Conservation (phyloP, 1,140 invertebrate species). For the Leguminivora glycinivorella region DNA sequence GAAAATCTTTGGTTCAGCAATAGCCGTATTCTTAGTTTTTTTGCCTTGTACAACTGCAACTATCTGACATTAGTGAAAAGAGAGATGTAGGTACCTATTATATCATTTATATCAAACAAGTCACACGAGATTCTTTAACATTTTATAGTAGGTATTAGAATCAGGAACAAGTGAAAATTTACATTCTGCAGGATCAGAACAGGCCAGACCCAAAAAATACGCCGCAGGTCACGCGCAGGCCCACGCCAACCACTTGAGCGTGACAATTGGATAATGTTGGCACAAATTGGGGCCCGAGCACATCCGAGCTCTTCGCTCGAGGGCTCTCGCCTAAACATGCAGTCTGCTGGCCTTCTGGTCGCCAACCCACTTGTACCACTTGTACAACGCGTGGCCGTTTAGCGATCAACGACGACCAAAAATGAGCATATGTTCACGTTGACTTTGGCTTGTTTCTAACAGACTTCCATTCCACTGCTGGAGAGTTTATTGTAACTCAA, state of each 20-base stretch:
- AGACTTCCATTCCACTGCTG: no score
- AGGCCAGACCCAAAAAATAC: slow-evolving; percentile 56
- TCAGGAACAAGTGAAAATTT: not conserved
- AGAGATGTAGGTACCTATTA: no score
- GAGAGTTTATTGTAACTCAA: no score
- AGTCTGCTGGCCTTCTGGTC: slow-evolving; percentile 61
- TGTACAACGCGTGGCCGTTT: not conserved
- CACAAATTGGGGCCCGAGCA: slow-evolving; percentile 70
- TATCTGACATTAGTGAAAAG: no score
- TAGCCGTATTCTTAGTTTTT: no score
- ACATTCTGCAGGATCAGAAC: slow-evolving; percentile 31
- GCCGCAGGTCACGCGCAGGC: slow-evolving; percentile 68
- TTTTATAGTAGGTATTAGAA: no score
- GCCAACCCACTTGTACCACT: slow-evolving; percentile 31
- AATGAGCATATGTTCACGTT: not conserved
- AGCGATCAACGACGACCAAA: not conserved
- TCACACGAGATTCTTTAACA: no score
- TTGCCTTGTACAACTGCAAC: no score
- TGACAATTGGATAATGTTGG: slow-evolving; percentile 73
- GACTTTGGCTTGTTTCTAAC: no score
- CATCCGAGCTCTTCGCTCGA: slow-evolving; percentile 55
- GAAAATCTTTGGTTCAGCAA: no score
- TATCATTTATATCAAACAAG: no score
- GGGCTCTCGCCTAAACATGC: slow-evolving; percentile 58
- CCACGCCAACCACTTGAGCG: slow-evolving; percentile 73